Evolutionary conservation across 2,797 vertebrate species (phyloP).

Genomic region (Hafferia zeledoni): DNA sequence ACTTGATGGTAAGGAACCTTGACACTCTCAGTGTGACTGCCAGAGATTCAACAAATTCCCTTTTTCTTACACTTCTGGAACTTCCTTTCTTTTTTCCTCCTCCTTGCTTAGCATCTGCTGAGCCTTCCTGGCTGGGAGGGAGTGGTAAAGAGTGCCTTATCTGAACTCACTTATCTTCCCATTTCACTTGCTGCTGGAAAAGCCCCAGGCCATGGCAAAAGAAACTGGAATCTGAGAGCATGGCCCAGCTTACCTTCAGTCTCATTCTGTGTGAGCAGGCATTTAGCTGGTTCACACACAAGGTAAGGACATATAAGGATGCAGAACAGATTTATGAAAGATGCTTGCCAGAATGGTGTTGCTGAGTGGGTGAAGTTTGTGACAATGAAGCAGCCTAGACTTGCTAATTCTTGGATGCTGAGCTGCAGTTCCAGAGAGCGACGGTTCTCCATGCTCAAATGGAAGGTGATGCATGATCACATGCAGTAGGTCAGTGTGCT

Average conservation of each 20-base stretch:
- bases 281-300: not conserved
- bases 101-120: not conserved
- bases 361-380: conserved; percentile 11
- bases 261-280: not conserved
- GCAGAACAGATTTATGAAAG: not conserved
- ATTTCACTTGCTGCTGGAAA: not conserved
- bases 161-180: not conserved
- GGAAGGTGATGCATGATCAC: not conserved
- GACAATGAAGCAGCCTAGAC: not conserved
- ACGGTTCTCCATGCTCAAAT: not conserved
- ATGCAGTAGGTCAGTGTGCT: conserved; percentile 6
- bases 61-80: not conserved
- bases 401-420: not conserved
- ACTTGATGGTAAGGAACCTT: not conserved
- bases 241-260: not conserved
- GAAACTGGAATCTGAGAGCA: not conserved
- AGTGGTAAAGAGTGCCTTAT: not conserved
- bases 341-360: not conserved
- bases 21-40: not conserved
- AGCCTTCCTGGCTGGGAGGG: not conserved
- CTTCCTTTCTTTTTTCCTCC: not conserved
- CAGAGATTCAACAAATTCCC: not conserved
- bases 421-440: not conserved
- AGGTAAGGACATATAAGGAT: not conserved
- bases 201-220: not conserved